phyloP scores from a whole-genome alignment of 2,888 invertebrate genomes.

The Lordiphosa andalusiaca region DNA sequence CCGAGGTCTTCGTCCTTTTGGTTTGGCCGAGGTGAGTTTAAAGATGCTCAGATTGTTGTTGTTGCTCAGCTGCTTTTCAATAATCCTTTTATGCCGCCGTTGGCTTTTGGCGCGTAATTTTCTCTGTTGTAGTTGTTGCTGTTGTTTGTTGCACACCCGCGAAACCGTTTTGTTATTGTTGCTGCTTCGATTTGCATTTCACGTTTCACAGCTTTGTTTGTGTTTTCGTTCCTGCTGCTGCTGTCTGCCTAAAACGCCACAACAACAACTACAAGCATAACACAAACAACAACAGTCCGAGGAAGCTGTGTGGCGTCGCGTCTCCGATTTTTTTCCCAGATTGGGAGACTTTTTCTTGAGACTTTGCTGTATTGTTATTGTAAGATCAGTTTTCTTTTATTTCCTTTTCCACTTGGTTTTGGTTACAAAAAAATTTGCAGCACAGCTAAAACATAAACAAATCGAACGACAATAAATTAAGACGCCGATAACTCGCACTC shows the following conservation, averaged over 20 bases:
- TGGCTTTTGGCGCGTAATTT: constrained; percentile 68
- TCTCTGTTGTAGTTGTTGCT: constrained; percentile 18
- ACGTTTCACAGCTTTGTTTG: constrained; percentile 55
- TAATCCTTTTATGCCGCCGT: constrained; percentile 66
- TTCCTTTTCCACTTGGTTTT: too few relatives aligned
- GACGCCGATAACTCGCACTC: too few relatives aligned
- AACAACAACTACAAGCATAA: not conserved
- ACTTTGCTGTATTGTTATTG: too few relatives aligned
- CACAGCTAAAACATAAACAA: too few relatives aligned
- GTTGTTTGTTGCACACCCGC: constrained; percentile 42
- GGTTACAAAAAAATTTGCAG: too few relatives aligned
- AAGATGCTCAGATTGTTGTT: constrained; percentile 1
- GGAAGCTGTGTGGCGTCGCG: too few relatives aligned
- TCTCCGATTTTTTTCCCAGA: too few relatives aligned
- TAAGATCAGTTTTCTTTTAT: too few relatives aligned
- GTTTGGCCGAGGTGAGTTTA: too few relatives aligned
- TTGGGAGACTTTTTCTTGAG: too few relatives aligned
- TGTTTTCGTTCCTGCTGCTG: constrained; percentile 25
- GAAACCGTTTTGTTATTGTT: constrained; percentile 44
- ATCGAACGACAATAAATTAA: too few relatives aligned
- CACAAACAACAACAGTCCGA: too few relatives aligned
- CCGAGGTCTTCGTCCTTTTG: constrained; percentile 20
- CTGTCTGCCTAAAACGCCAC: constrained; percentile 10
- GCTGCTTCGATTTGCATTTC: constrained; percentile 60
- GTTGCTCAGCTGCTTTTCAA: constrained; percentile 28